Evolutionary conservation across 2,888 invertebrate genomes (phyloP), one percentile per base, ranked within the genome.

Genomic region (Agonopterix subpropinquella): DNA sequence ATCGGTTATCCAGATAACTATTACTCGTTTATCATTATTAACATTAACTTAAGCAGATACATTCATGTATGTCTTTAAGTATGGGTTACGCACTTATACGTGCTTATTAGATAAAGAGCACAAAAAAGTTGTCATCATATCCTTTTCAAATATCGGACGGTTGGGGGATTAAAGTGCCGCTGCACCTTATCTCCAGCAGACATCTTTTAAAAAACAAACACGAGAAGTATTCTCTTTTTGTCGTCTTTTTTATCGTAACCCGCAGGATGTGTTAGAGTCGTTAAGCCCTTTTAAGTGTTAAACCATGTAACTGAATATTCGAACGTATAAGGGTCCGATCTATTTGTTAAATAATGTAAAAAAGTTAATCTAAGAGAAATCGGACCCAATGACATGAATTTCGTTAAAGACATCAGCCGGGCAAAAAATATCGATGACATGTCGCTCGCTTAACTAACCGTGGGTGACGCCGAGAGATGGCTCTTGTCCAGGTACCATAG

Each of bases 281-380:
- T 88, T 88, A 88, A 87, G 87, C 82, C 85, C 86, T 87, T 88
- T 87, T 87, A 88, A 88, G 87, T 88, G 87, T 88, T 88, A 87
- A 88, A 88, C 86, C 87, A 82, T 88, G 87, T 88, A 88, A 87
- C 87, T 82, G 86, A 87, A 88, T 87, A 88, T 87, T 86, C 77
- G 84, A 82, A 68, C 82, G 81, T 82, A 79, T 77, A 82, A 85
- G 84, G 84, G 81, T 75, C 81, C 79, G 80, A 83, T 86, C 87
- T 88, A 88, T 88, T 87, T 88, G 87, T 87, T 86, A 80, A 83
- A 82, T 84, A 81, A 80, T 77, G 77, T 81, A 81, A 84, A 85
- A 83, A 85, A 80, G 72, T 79, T 86, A 86, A 87, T 86, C 84
- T 85, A 75, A 77, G 81, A 82, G 84, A 82, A 86, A 87, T 85